Conservation (phyloP, 2,113 vertebrate genomes). For the Platichthys flesus region DNA sequence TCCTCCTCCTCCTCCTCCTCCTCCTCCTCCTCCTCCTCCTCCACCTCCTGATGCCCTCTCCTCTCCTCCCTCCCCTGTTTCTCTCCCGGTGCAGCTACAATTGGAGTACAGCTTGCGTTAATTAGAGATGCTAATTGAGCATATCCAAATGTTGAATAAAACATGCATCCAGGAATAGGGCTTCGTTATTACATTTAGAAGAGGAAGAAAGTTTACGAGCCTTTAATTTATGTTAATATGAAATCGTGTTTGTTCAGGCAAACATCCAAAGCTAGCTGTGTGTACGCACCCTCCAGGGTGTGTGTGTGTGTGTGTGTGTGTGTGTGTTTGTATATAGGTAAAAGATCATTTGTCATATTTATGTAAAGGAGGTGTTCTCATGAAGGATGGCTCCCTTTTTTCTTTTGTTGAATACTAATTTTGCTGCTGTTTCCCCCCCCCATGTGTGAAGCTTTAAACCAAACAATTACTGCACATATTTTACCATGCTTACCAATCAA, state of each 20-base stretch:
- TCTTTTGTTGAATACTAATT: slow-evolving; percentile 1
- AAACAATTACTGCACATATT: neutral
- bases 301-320: neutral
- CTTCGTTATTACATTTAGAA: slow-evolving; percentile 63
- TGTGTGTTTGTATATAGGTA: slow-evolving; percentile 1
- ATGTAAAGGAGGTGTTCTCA: neutral
- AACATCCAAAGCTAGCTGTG: slow-evolving; percentile 4
- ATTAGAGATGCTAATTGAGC: slow-evolving; percentile 76
- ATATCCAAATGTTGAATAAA: slow-evolving; percentile 75
- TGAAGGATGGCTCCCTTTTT: neutral
- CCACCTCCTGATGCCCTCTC: slow-evolving; percentile 3
- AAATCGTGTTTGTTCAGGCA: slow-evolving; percentile 48
- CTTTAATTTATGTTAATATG: slow-evolving; percentile 73
- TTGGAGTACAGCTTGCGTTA: slow-evolving; percentile 51
- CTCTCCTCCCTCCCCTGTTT: neutral
- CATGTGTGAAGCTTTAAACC: neutral
- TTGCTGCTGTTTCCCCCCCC: neutral
- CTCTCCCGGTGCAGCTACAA: slow-evolving; percentile 26
- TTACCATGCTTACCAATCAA: slow-evolving; percentile 8
- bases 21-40: neutral
- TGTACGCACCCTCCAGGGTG: slow-evolving; percentile 26
- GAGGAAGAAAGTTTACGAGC: slow-evolving; percentile 71
- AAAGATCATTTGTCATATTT: slow-evolving; percentile 19
- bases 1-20: neutral
- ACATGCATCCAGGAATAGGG: slow-evolving; percentile 66